These are phyloP conservation scores for Sabatieria punctata DNA, from an alignment of 2,888 invertebrate species.

Conservation along the genomic window DNA sequence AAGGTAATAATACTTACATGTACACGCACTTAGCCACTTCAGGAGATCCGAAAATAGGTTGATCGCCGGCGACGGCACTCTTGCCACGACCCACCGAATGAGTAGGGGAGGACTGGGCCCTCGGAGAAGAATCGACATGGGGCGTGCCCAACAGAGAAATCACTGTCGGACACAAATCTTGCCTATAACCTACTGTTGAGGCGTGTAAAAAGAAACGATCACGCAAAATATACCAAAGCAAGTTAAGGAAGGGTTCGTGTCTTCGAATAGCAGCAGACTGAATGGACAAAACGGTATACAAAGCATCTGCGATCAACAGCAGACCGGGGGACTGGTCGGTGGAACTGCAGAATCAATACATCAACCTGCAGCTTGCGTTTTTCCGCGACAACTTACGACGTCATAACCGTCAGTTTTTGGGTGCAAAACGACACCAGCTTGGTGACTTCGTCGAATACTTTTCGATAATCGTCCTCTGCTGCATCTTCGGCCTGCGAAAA, in stretches of 20 bases:
- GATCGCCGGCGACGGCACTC: not conserved
- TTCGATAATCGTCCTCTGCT: slow-evolving; percentile 2
- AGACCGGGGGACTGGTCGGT: slow-evolving; percentile 9
- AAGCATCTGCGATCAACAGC: slow-evolving; percentile 11
- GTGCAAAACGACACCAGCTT: slow-evolving; percentile 45
- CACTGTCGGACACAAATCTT: slow-evolving; percentile 72
- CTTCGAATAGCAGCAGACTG: slow-evolving; percentile 17
- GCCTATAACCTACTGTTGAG: slow-evolving; percentile 45
- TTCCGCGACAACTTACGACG: slow-evolving; percentile 48
- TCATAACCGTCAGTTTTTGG: slow-evolving; percentile 62
- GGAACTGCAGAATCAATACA: slow-evolving; percentile 55
- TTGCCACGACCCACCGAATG: slow-evolving; percentile 48
- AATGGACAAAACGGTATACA: slow-evolving; percentile 16
- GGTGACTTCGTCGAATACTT: slow-evolving; percentile 53
- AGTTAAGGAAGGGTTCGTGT: slow-evolving; percentile 24
- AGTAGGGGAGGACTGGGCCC: slow-evolving; percentile 38
- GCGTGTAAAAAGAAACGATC: not conserved
- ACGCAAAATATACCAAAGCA: slow-evolving; percentile 28
- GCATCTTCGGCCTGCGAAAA: slow-evolving; percentile 8
- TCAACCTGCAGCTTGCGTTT: slow-evolving; percentile 61
- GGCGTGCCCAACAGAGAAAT: slow-evolving; percentile 66
- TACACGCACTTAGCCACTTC: slow-evolving; percentile 30
- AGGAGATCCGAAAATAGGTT: slow-evolving; percentile 50
- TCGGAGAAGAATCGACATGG: slow-evolving; percentile 34
- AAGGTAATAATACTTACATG: slow-evolving; percentile 7